Base-by-base conservation (phyloP, 2,113 vertebrate genomes). In the Trinectes maculatus region DNA sequence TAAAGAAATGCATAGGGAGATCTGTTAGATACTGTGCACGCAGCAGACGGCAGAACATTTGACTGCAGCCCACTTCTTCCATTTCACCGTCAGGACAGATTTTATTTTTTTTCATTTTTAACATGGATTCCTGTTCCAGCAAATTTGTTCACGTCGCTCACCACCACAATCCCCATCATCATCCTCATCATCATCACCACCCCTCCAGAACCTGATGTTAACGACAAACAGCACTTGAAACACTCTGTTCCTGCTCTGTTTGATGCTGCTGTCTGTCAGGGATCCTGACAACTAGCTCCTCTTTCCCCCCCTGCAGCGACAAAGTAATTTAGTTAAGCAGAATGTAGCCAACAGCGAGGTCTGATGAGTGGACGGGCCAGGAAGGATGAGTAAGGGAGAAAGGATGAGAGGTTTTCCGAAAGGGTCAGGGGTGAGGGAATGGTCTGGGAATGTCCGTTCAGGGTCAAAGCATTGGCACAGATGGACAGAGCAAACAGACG, bases 391-490 rank as follows among this genome's bases (percentile, higher is more conserved):
- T 47, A 73, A 74, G 19, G 3, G 22, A 75, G 53, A 59, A 42
- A 44, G 37, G 28, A 67, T 61, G 40, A 71, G 25, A 57, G 48
- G 51, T 40, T 67, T 71, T 71, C 64, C 33, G 29, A 18, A 13
- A 2, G 28, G 82, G 83, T 90, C 82, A 86, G 71, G 78, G 84
- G 83, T 85, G 74, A 74, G 59, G 68, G 55, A 74, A 79, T 21
- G 77, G 76, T 84, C 63, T 67, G 88, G 77, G 85, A 87, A 87
- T 76, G 87, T 86, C 86, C 63, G 80, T 66, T 79, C 76, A 43
- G 83, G 75, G 77, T 82, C 72, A 84, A 56, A 74, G 73, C 28
- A 7, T 58, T 52, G 55, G 39, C 70, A 53, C 82, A 85, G 80
- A 88, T 71, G 65, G 62, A 71, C 74, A 65, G 77, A 74, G 79